phyloP scores from a whole-genome alignment of 2,113 vertebrate genomes.

The Equus przewalskii region DNA sequence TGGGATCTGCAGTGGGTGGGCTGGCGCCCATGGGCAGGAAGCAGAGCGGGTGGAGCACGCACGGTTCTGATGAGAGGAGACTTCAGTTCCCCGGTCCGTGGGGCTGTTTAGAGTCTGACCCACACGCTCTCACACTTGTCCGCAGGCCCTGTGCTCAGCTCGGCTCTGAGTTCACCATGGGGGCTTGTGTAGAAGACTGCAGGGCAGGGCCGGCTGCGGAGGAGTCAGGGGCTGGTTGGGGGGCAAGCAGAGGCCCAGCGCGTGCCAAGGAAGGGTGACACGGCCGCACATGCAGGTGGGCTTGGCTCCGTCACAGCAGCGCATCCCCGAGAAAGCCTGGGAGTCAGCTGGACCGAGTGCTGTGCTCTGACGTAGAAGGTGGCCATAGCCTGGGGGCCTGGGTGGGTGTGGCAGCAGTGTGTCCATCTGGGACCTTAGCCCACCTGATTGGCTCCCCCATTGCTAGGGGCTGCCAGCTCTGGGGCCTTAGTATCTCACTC shows the following conservation, averaged over 20 bases:
- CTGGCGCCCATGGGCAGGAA: neutral
- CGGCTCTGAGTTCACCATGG: neutral
- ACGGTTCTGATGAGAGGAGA: neutral
- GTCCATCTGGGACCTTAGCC: neutral
- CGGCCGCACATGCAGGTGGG: fast-evolving
- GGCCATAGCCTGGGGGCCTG: neutral
- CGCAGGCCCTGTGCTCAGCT: neutral
- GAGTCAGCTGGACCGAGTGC: neutral
- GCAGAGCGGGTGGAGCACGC: neutral
- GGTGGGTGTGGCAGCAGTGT: fast-evolving
- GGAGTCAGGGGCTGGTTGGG: neutral
- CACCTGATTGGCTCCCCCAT: neutral
- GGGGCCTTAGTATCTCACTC: neutral
- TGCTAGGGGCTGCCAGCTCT: neutral
- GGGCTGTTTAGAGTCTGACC: neutral
- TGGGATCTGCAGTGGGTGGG: fast-evolving
- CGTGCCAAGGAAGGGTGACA: neutral
- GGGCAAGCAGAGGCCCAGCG: neutral
- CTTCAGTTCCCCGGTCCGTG: fast-evolving
- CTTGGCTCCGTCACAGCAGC: too few species aligned
- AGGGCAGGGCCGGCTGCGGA: neutral
- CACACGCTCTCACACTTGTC: neutral
- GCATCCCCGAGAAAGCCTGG: neutral
- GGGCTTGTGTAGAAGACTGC: neutral
- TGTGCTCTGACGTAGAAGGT: neutral